Evolutionary conservation across 2,797 vertebrate genomes (phyloP).

Genomic region (Apogon talboti): DNA sequence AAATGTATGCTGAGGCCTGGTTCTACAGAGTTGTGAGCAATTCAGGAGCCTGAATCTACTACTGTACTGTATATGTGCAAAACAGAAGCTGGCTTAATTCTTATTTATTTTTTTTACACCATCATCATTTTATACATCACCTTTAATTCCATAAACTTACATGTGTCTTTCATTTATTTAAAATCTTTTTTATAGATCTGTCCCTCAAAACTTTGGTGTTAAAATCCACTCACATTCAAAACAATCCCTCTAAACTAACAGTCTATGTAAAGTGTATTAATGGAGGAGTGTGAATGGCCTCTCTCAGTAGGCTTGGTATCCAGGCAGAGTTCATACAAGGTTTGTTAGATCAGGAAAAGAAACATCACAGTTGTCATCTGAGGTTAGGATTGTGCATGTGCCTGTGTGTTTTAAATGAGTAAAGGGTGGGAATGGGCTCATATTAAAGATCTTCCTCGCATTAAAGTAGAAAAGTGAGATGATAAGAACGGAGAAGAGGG

Average conservation of each 20-base stretch:
- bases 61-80: constrained; percentile 64
- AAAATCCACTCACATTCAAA: constrained; percentile 66
- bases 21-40: constrained; percentile 24
- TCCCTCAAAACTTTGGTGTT: constrained; percentile 73
- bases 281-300: constrained; percentile 16
- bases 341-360: constrained; percentile 9
- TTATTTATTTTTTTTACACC: no score
- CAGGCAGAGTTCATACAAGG: constrained; percentile 35
- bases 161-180: constrained; percentile 28
- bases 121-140: neutral
- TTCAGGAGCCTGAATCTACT: constrained; percentile 48
- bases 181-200: constrained; percentile 31
- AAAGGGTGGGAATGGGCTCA: constrained; percentile 4
- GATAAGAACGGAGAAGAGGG: constrained; percentile 5
- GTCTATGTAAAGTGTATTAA: constrained; percentile 34
- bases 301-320: constrained; percentile 15
- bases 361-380: constrained; percentile 37
- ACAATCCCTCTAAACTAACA: constrained; percentile 27
- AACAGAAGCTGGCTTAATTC: constrained; percentile 55
- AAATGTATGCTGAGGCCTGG: constrained; percentile 40
- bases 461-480: constrained; percentile 11
- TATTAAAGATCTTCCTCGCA: constrained; percentile 6
- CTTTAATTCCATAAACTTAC: constrained; percentile 31
- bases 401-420: constrained; percentile 11
- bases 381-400: constrained; percentile 6